These are phyloP conservation scores for Listronotus bonariensis DNA, from an alignment of 1,140 invertebrate genomes.

Conservation along the genomic window DNA sequence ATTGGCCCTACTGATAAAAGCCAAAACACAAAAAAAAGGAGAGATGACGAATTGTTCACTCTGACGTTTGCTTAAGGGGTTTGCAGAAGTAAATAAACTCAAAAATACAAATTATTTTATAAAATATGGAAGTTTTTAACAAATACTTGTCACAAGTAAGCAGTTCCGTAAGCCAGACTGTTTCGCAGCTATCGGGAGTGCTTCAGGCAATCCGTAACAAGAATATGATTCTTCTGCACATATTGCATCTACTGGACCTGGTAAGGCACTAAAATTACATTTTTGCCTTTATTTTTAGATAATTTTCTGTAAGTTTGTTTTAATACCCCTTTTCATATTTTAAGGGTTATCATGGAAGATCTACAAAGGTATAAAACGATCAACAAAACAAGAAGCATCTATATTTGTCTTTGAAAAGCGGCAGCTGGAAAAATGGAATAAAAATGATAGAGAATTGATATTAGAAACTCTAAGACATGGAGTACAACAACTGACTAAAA, in stretches of 20 bases:
- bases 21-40: no score
- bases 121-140: conserved; percentile 71
- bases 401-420: conserved; percentile 97
- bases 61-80: no score
- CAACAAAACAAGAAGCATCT: conserved; percentile 92
- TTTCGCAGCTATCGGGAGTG: conserved; percentile 84
- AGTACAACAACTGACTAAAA: conserved; percentile 86
- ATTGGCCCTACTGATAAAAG: no score
- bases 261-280: conserved; percentile 54
- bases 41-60: no score
- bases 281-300: not conserved
- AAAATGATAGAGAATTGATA: conserved; percentile 82
- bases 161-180: conserved; percentile 76
- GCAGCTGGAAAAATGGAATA: conserved; percentile 79
- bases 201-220: conserved; percentile 92
- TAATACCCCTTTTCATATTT: conserved; percentile 18
- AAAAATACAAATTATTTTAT: no score
- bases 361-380: conserved; percentile 90
- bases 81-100: no score
- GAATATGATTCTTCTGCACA: conserved; percentile 92
- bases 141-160: conserved; percentile 83
- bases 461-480: conserved; percentile 84
- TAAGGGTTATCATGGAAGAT: conserved; percentile 93
- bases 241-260: conserved; percentile 89
- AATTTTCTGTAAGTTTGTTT: not conserved